Conservation (phyloP, 2,113 vertebrate genomes). For the Hippocampus mohnikei region DNA sequence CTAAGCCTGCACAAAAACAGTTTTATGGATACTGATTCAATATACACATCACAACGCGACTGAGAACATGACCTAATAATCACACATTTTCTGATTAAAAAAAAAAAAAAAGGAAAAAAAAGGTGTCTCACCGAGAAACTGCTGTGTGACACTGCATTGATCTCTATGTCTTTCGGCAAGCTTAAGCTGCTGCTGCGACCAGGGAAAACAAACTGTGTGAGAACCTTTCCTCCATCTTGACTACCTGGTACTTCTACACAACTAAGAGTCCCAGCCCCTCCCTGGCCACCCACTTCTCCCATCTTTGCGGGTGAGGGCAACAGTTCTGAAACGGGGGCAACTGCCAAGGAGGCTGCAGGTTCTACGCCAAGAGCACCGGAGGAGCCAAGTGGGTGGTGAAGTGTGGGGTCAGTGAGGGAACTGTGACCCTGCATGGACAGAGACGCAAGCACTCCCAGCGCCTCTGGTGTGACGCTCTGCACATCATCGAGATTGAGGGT, state of each 20-base stretch:
- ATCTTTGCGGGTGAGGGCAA: constrained; percentile 71
- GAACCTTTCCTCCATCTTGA: constrained; percentile 77
- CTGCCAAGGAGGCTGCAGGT: constrained; percentile 63
- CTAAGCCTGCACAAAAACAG: too few relatives aligned
- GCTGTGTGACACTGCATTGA: constrained; percentile 71
- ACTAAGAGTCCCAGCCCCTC: constrained; percentile 69
- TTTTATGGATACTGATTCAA: too few relatives aligned
- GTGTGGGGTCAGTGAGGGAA: constrained; percentile 63
- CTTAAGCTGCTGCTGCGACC: constrained; percentile 73
- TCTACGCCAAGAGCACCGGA: constrained; percentile 71
- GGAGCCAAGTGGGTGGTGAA: constrained; percentile 78
- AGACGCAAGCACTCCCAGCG: constrained; percentile 79
- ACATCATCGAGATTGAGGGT: constrained; percentile 83
- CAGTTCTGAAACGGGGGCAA: constrained; percentile 71
- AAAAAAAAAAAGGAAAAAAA: background rate
- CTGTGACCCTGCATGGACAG: constrained; percentile 74
- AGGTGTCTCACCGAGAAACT: constrained; percentile 81
- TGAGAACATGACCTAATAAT: background rate
- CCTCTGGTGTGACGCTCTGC: constrained; percentile 82
- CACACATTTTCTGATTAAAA: too few relatives aligned
- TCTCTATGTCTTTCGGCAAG: constrained; percentile 80
- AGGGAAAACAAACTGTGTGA: constrained; percentile 80
- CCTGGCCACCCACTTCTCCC: constrained; percentile 64
- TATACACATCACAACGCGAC: background rate
- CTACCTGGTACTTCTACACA: constrained; percentile 71